Evolutionary conservation across 2,888 invertebrate genomes (phyloP).

Genomic region (Drosophila setosimentum): DNA sequence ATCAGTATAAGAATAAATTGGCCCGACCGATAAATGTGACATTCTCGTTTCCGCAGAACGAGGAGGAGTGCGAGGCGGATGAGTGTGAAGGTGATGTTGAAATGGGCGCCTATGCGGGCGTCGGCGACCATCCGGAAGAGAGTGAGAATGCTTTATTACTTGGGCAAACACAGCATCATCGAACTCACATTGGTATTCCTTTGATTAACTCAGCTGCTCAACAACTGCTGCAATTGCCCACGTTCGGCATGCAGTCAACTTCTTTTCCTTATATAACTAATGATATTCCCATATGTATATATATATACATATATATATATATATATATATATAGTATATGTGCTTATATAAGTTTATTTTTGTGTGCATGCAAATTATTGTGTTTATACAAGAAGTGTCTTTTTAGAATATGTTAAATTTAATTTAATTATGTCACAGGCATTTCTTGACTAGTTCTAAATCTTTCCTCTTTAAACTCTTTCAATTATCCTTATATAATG

Average conservation of each 20-base stretch:
- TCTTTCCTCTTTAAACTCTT: constrained; percentile 33
- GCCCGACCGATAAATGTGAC: constrained; percentile 94
- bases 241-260: constrained; percentile 52
- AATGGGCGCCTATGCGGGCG: constrained; percentile 81
- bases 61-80: constrained; percentile 87
- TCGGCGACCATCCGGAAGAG: constrained; percentile 85
- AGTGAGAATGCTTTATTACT: constrained; percentile 86
- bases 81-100: constrained; percentile 85
- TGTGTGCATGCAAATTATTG: constrained; percentile 47
- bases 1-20: constrained; percentile 94
- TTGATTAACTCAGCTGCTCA: constrained; percentile 83
- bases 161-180: constrained; percentile 85
- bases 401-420: not conserved
- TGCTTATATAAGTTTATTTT: constrained; percentile 27
- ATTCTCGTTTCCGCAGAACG: constrained; percentile 93
- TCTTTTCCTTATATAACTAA: constrained; percentile 74
- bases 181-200: constrained; percentile 85
- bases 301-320: constrained; percentile 34
- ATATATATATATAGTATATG: constrained; percentile 26
- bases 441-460: constrained; percentile 24
- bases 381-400: constrained; percentile 15
- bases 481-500: constrained; percentile 22
- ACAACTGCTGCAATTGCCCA: constrained; percentile 25
- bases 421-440: not conserved
- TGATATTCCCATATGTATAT: constrained; percentile 42